Evolutionary conservation across 2,797 vertebrate genomes (phyloP).

Genomic region (Takifugu ocellatus): DNA sequence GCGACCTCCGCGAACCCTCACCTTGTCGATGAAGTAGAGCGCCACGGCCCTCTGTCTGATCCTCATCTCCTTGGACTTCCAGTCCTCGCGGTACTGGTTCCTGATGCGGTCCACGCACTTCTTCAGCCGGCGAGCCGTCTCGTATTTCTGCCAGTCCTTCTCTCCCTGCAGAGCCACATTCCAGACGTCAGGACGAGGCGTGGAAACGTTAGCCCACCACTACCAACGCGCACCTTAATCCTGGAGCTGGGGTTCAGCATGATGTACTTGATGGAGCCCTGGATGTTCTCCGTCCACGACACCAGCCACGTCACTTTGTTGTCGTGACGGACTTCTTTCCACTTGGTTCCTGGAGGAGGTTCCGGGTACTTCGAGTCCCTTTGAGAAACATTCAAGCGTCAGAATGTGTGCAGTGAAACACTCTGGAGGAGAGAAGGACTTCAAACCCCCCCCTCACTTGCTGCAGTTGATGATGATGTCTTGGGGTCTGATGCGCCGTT

Average conservation of each 20-base stretch:
- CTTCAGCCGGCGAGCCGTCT: constrained; percentile 91
- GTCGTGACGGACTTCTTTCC: constrained; percentile 96
- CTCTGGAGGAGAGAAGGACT: not conserved
- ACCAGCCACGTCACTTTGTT: constrained; percentile 98
- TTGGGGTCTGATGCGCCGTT: constrained; percentile 89
- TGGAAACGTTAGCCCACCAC: too few relatives aligned
- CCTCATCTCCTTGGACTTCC: constrained; percentile 99
- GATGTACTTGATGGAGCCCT: constrained; percentile 97
- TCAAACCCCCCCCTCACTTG: constrained; percentile 79
- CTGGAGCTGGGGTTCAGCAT: constrained; percentile 98
- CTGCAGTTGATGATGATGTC: constrained; percentile 98
- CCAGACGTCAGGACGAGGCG: not conserved
- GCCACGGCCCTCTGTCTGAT: constrained; percentile 94
- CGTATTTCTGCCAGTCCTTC: constrained; percentile 99
- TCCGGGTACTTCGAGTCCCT: constrained; percentile 91
- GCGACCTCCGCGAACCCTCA: constrained; percentile 45
- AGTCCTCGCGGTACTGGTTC: constrained; percentile 91
- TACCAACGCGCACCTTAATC: constrained; percentile 83
- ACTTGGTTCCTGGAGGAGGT: constrained; percentile 89
- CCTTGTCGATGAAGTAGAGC: constrained; percentile 98
- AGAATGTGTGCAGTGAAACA: not conserved
- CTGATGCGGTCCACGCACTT: constrained; percentile 91
- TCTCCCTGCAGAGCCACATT: constrained; percentile 80
- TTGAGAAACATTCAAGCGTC: not conserved
- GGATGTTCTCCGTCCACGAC: constrained; percentile 98